phyloP scores from a whole-genome alignment of 2,888 invertebrate species.

The Pyrochroa serraticornis region DNA sequence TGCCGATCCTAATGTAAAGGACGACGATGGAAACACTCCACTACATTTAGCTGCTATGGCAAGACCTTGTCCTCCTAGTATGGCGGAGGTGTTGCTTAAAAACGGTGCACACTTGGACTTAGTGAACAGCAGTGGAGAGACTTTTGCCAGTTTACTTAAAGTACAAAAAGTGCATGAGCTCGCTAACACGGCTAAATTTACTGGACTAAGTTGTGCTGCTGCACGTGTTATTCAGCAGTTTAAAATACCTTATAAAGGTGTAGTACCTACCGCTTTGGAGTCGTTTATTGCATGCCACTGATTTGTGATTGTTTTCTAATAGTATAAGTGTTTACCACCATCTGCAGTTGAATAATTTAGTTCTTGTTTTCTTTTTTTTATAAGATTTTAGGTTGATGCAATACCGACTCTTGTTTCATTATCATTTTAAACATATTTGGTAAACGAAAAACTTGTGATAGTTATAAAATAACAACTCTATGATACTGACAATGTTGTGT shows the following conservation, averaged over 20 bases:
- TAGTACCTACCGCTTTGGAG: slow-evolving; percentile 77
- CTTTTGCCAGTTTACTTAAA: slow-evolving; percentile 73
- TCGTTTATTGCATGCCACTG: slow-evolving; percentile 68
- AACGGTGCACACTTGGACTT: slow-evolving; percentile 87
- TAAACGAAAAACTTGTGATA: slow-evolving; percentile 42
- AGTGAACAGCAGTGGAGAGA: slow-evolving; percentile 77
- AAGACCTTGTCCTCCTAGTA: slow-evolving; percentile 70
- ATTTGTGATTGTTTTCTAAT: slow-evolving; percentile 29
- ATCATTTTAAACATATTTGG: not conserved
- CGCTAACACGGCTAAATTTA: slow-evolving; percentile 78
- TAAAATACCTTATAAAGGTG: slow-evolving; percentile 69
- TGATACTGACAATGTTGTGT: slow-evolving; percentile 22
- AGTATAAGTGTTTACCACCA: slow-evolving; percentile 28
- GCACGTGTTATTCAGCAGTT: slow-evolving; percentile 80
- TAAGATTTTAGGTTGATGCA: slow-evolving; percentile 39
- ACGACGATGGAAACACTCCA: slow-evolving; percentile 86
- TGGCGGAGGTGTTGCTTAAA: slow-evolving; percentile 75
- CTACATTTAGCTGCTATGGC: slow-evolving; percentile 84
- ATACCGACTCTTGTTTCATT: slow-evolving; percentile 35
- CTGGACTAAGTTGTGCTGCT: slow-evolving; percentile 84
- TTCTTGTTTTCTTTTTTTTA: slow-evolving; percentile 13
- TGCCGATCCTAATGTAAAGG: slow-evolving; percentile 78
- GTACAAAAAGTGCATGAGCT: slow-evolving; percentile 69
- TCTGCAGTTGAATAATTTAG: slow-evolving; percentile 23
- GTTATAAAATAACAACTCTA: slow-evolving; percentile 33